phyloP scores from a whole-genome alignment of 2,113 vertebrate species.

The Scophthalmus maximus region DNA sequence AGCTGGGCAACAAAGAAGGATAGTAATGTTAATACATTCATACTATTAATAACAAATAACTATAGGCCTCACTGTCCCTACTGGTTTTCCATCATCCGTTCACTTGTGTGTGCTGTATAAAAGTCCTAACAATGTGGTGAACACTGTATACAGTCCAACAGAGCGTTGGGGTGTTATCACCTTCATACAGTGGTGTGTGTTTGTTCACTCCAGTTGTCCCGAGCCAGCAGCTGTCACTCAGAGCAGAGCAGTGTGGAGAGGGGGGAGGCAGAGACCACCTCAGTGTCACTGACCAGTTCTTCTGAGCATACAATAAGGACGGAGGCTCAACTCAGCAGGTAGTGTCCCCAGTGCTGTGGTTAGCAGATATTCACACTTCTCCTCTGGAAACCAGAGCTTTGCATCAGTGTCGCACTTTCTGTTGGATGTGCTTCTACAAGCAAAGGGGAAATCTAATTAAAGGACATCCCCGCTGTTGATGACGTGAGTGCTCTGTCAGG shows the following conservation, averaged over 20 bases:
- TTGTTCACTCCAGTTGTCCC: constrained; percentile 19
- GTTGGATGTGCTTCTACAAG: too few species aligned
- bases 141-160: too few species aligned
- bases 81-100: neutral
- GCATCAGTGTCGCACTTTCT: too few species aligned
- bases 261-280: constrained; percentile 3
- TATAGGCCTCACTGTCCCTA: neutral
- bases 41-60: neutral
- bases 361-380: too few species aligned
- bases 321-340: constrained; percentile 51
- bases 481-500: too few species aligned
- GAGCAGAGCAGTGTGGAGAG: constrained; percentile 9
- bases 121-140: too few species aligned
- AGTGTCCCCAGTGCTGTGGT: neutral
- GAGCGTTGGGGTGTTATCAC: neutral
- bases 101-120: too few species aligned
- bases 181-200: neutral
- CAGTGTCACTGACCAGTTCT: constrained; percentile 7
- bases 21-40: neutral
- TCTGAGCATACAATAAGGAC: constrained; percentile 25
- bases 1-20: neutral
- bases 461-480: too few species aligned
- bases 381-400: too few species aligned
- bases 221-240: constrained; percentile 45
- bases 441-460: too few species aligned